Base-by-base conservation (phyloP, 2,113 vertebrate genomes). In the Anser cygnoides region DNA sequence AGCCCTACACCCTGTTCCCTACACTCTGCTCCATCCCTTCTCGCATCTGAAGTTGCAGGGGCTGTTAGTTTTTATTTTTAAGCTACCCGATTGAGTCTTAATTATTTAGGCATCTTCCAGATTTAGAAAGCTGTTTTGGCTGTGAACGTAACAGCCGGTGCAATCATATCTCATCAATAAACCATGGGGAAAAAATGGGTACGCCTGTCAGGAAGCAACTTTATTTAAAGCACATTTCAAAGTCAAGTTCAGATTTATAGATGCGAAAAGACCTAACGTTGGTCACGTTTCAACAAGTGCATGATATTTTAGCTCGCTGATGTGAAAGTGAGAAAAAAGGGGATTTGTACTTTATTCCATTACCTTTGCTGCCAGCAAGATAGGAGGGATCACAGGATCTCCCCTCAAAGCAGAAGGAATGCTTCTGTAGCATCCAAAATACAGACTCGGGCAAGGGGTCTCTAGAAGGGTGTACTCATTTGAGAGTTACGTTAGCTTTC, bases 71-170 rank as follows among this genome's bases (percentile, higher is more conserved):
- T 75, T 90, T 92, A 81, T 91, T 89, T 93, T 95, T 89, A 92
- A 92, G 78, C 67, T 4, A 8, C 29, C 84, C 95, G 88, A 87
- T 76, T 90, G 76, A 75, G 7, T 75, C 86, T 97, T 94, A 95
- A 96, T 97, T 96, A 95, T 96, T 97, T 89, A 96, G 96, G 90
- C 77, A 87, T 23, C 25, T 95, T 94, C 89, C 83, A 92, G 83
- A 95, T 94, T 93, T 96, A 94, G 90, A 90, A 96, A 91, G 62
- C 49, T 95, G 89, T 82, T 96, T 94, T 84, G 90, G 43, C 93
- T 96, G 92, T 91, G 92, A 96, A 95, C 92, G 54, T 76, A 89
- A 82, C 77, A 76, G 54, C 89, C 0, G 0, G n/a, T 78, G 70
- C 54, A 94, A 91, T 94, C 77, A 58, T 54, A 63, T 65, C 80